Evolutionary conservation across 2,113 vertebrate genomes (phyloP).

Genomic region (Rana temporaria): DNA sequence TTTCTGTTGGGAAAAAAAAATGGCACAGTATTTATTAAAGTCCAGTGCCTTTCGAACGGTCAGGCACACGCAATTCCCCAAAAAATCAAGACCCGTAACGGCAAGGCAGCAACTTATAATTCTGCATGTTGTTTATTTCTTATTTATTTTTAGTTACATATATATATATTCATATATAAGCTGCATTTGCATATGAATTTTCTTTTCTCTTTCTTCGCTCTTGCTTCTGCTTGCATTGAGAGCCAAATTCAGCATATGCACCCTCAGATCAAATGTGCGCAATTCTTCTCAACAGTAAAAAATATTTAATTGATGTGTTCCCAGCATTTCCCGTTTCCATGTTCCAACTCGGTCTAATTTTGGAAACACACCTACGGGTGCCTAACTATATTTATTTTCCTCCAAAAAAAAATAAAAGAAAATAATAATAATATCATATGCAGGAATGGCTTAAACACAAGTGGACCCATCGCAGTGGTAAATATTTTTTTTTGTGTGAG

Average conservation of each 20-base stretch:
- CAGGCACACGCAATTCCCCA: no score
- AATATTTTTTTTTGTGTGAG: no score
- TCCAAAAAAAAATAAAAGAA: background rate
- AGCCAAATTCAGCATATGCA: conserved; percentile 63
- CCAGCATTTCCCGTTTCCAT: conserved; percentile 64
- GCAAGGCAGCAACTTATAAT: no score
- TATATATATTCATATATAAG: background rate
- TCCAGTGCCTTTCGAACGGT: no score
- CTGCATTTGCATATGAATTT: conserved; percentile 27
- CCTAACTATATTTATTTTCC: conserved; percentile 34
- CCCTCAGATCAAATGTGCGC: conserved; percentile 64
- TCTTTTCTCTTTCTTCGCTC: conserved; percentile 11
- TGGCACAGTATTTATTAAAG: no score
- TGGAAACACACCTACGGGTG: conserved; percentile 51
- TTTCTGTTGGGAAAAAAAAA: no score
- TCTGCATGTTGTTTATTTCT: no score
- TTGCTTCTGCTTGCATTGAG: conserved; percentile 60
- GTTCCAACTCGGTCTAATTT: conserved; percentile 58
- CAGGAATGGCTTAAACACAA: no score
- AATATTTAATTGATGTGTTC: conserved; percentile 66
- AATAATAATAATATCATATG: no score
- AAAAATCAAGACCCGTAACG: no score
- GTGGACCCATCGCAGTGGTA: no score
- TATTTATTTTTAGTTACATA: no score
- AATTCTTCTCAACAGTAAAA: conserved; percentile 65